Evolutionary conservation across 1,140 invertebrate species (phyloP).

Genomic region (Fopius arisanus): DNA sequence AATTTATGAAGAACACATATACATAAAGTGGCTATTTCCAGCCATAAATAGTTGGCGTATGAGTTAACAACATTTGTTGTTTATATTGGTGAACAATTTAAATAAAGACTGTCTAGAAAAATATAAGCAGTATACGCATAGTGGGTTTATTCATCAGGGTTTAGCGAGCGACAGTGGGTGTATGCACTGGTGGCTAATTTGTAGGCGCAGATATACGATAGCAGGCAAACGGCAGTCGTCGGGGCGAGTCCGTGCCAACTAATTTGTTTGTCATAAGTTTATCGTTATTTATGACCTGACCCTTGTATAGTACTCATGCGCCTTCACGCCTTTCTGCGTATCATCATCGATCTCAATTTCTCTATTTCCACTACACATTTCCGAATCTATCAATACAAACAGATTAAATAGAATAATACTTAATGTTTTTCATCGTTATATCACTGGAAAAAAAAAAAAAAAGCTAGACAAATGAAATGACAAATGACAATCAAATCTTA

Average conservation of each 20-base stretch:
- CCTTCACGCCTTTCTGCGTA: not conserved
- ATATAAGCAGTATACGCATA: no score
- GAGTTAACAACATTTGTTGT: not conserved
- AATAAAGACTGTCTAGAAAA: no score
- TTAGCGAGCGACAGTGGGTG: constrained; percentile 11
- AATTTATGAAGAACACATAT: no score
- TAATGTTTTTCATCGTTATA: no score
- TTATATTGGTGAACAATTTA: not conserved
- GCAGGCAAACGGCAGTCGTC: constrained; percentile 34
- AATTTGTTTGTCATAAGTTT: constrained; percentile 60
- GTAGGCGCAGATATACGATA: constrained; percentile 55
- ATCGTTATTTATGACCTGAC: constrained; percentile 47
- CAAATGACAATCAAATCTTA: not conserved
- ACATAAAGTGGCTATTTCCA: not conserved
- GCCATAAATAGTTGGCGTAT: no score
- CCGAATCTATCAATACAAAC: not conserved
- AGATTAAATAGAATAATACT: not conserved
- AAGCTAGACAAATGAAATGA: no score
- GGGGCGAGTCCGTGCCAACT: constrained; percentile 41
- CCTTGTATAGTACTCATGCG: not conserved
- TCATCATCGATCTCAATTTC: not conserved
- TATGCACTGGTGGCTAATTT: constrained; percentile 52
- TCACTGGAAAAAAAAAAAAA: no score
- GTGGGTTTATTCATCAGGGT: not conserved
- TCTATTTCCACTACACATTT: not conserved